Conservation (phyloP, 2,797 vertebrate genomes). For the Thamnophis elegans region DNA sequence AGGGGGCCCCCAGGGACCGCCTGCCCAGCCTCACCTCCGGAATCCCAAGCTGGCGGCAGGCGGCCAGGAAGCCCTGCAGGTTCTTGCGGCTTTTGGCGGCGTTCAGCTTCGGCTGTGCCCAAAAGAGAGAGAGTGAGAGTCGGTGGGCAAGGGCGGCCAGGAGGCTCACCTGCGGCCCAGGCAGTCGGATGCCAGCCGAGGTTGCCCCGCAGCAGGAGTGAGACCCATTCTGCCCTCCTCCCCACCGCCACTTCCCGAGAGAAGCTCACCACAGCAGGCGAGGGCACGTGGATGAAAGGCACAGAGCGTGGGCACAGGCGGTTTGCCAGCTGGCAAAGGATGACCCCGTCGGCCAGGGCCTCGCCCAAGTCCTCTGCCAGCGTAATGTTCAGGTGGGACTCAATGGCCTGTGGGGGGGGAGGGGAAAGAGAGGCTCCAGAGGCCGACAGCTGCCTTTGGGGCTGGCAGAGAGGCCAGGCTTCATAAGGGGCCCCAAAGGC, state of each 20-base stretch:
- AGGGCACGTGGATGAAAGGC: slow-evolving; percentile 87
- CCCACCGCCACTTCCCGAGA: neutral
- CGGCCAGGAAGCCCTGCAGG: slow-evolving; percentile 85
- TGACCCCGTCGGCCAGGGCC: slow-evolving; percentile 79
- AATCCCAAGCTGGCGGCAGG: slow-evolving; percentile 85
- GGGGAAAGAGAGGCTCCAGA: neutral
- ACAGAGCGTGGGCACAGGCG: slow-evolving; percentile 81
- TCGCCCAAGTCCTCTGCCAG: slow-evolving; percentile 81
- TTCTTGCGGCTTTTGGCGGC: slow-evolving; percentile 83
- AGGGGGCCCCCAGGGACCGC: neutral
- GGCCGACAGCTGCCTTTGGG: neutral
- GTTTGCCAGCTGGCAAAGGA: slow-evolving; percentile 87
- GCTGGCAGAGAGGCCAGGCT: neutral
- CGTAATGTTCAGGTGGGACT: slow-evolving; percentile 77
- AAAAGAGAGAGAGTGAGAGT: neutral
- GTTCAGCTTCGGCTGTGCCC: slow-evolving; percentile 84
- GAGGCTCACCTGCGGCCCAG: neutral
- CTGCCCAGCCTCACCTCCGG: slow-evolving; percentile 77
- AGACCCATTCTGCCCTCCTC: fast-evolving
- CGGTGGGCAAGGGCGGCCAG: neutral
- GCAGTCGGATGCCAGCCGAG: neutral
- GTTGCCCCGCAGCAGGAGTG: neutral
- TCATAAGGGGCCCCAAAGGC: no score
- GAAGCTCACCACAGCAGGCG: slow-evolving; percentile 86
- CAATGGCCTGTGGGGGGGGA: slow-evolving; percentile 77